These are phyloP conservation scores for Solenopsis fugax DNA, from an alignment of 1,140 invertebrate genomes.

Conservation along the genomic window DNA sequence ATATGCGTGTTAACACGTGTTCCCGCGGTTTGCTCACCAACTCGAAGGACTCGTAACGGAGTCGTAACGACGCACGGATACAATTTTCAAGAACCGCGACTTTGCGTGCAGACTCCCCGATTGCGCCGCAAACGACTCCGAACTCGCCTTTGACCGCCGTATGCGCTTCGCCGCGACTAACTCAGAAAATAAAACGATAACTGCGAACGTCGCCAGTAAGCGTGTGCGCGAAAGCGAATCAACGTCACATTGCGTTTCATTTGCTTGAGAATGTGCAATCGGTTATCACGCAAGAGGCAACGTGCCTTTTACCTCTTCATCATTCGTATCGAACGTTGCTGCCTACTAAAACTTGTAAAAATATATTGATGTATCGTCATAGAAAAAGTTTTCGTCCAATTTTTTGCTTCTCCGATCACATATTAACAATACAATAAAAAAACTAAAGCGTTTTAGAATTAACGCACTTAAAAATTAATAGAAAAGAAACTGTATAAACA, in stretches of 20 bases:
- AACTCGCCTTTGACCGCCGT: not conserved
- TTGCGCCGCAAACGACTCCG: conserved; percentile 14
- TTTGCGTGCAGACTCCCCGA: not conserved
- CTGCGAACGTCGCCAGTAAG: conserved; percentile 20
- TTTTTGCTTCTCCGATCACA: not conserved
- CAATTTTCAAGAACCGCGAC: not conserved
- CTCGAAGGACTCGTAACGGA: conserved; percentile 16
- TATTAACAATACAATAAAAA: not conserved
- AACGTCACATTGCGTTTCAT: conserved; percentile 32
- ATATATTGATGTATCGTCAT: not conserved
- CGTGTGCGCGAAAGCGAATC: conserved; percentile 40
- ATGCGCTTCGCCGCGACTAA: conserved; percentile 8
- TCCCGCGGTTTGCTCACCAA: conserved; percentile 43
- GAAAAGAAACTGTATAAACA: not conserved
- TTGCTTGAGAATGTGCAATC: conserved; percentile 18
- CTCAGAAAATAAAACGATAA: conserved; percentile 29
- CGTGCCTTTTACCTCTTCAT: not conserved
- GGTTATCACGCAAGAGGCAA: conserved; percentile 12
- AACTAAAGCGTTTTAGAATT: not conserved
- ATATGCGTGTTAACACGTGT: conserved; percentile 55
- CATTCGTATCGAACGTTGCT: not conserved
- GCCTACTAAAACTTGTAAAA: not conserved
- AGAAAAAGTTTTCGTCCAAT: not conserved
- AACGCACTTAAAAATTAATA: not conserved
- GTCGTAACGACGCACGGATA: conserved; percentile 53